A percentile compares a stretch with the other conserved stretches of the same genome.
Conservation (phyloP, 2,888 invertebrate species). For the Strigamia crassipes region DNA sequence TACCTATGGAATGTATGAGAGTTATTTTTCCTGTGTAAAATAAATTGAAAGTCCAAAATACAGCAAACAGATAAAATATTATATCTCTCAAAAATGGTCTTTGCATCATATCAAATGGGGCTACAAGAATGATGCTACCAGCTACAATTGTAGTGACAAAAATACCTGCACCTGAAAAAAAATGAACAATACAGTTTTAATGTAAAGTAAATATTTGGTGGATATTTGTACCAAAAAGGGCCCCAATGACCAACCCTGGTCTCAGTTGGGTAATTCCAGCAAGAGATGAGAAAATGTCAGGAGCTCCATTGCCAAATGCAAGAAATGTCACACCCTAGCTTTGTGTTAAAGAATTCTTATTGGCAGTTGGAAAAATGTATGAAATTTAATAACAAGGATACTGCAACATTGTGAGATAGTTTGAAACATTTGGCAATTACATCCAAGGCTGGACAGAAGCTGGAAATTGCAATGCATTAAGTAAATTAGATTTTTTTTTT, state of each 20-base stretch:
- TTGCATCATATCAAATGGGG: constrained; percentile 64
- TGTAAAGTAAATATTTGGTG: neutral
- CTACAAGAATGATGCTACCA: constrained; percentile 64
- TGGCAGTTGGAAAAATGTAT: neutral
- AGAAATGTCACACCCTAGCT: constrained; percentile 69
- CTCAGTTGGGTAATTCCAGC: constrained; percentile 60
- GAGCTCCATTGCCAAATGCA: constrained; percentile 73
- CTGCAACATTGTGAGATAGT: constrained; percentile 64
- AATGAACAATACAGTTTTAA: constrained; percentile 18
- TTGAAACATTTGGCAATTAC: constrained; percentile 61
- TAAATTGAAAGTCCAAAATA: constrained; percentile 63
- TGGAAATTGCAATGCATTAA: too few relatives aligned
- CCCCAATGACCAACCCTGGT: constrained; percentile 59
- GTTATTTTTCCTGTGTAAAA: constrained; percentile 60
- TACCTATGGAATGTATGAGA: constrained; percentile 59
- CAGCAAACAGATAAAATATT: constrained; percentile 62
- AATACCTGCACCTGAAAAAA: constrained; percentile 65
- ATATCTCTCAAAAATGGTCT: constrained; percentile 64
- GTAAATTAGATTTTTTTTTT: too few relatives aligned
- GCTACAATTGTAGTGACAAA: constrained; percentile 68
- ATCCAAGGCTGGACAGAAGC: constrained; percentile 65
- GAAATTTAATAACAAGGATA: constrained; percentile 50
- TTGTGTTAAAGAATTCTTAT: neutral
- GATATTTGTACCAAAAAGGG: constrained; percentile 56
- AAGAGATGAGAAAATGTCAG: constrained; percentile 70